phyloP scores from a whole-genome alignment of 1,140 invertebrate genomes.

The Pseudachorutes palmiensis region DNA sequence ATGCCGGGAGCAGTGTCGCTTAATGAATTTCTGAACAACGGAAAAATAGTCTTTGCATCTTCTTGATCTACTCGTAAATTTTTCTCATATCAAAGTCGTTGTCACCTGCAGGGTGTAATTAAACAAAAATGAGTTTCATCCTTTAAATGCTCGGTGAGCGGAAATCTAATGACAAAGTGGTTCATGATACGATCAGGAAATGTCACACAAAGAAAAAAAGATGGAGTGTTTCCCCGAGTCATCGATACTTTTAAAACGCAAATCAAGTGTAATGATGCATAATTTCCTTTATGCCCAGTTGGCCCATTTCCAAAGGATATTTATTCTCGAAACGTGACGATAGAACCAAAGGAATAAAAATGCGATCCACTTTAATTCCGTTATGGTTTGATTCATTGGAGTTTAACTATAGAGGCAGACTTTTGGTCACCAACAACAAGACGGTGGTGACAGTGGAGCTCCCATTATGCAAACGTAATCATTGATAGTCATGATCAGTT shows the following conservation, averaged over 20 bases:
- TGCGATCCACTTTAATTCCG: background rate
- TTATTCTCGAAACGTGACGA: background rate
- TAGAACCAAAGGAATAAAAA: background rate
- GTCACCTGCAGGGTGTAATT: background rate
- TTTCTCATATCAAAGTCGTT: background rate
- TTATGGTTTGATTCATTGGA: no score
- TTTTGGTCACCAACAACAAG: no score
- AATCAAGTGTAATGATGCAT: slow-evolving; percentile 2
- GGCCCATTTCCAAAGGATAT: background rate
- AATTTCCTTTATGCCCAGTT: background rate
- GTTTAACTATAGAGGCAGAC: no score
- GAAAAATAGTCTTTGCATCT: background rate
- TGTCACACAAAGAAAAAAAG: background rate
- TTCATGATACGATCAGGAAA: background rate
- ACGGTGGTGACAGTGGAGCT: no score
- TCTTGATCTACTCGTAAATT: background rate
- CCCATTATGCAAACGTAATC: no score
- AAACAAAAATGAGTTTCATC: background rate
- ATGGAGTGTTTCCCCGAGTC: no score
- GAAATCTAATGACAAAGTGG: background rate
- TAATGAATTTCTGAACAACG: background rate
- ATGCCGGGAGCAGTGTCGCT: background rate
- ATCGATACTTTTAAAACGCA: background rate
- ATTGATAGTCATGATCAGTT: no score
- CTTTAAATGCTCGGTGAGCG: background rate